Conservation (phyloP, 2,113 vertebrate species). For the Butorides virescens region DNA sequence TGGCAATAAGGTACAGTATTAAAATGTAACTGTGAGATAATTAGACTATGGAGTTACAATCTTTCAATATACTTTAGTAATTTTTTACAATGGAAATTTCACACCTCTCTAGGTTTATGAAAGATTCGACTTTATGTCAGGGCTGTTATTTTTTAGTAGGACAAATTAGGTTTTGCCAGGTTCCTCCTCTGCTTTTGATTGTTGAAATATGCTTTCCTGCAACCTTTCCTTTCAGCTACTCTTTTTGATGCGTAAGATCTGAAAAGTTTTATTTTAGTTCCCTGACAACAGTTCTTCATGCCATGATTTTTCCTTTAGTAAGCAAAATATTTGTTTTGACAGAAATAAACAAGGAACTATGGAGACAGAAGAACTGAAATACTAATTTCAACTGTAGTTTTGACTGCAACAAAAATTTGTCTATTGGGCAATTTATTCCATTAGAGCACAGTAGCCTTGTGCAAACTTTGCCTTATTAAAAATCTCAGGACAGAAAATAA, state of each 20-base stretch:
- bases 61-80: neutral
- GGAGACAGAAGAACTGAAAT: neutral
- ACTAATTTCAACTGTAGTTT: neutral
- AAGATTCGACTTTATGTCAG: neutral
- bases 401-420: neutral
- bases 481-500: neutral
- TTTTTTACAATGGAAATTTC: neutral
- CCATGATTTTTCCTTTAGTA: neutral
- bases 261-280: neutral
- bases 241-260: neutral
- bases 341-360: constrained; percentile 30
- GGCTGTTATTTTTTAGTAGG: neutral
- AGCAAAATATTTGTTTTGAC: constrained; percentile 30
- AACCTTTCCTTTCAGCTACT: neutral
- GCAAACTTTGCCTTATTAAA: neutral
- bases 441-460: neutral
- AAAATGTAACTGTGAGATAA: neutral
- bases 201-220: neutral
- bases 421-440: neutral
- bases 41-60: neutral
- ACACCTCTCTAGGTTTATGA: neutral
- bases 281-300: neutral
- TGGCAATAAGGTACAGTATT: neutral
- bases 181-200: neutral
- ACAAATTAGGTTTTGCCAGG: neutral